Evolutionary conservation across 2,797 vertebrate genomes (phyloP).

Genomic region (Sebastes taczanowskii): DNA sequence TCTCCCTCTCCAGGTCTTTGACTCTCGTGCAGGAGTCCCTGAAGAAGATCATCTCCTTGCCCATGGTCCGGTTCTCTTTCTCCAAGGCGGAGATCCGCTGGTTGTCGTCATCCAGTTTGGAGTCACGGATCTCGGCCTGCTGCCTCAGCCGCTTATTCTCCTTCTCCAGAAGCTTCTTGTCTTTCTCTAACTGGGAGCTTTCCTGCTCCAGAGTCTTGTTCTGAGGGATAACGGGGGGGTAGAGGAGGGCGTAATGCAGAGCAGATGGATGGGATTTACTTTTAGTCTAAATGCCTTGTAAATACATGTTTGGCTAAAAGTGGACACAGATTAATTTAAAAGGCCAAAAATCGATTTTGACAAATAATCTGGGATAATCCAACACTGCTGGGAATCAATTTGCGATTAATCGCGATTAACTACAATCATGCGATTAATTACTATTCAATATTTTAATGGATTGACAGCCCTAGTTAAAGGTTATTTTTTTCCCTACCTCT

Average conservation of each 20-base stretch:
- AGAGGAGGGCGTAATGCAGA: not conserved
- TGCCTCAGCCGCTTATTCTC: constrained; percentile 96
- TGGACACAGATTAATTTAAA: constrained; percentile 9
- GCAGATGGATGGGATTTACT: constrained; percentile 14
- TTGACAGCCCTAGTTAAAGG: no score
- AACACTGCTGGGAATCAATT: not conserved
- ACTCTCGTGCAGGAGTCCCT: constrained; percentile 91
- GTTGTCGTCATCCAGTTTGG: constrained; percentile 92
- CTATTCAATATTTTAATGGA: no score
- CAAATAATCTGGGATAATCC: constrained; percentile 48
- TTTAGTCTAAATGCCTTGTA: constrained; percentile 16
- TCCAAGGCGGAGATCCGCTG: constrained; percentile 90
- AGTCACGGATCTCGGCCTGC: constrained; percentile 96
- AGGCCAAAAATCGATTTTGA: constrained; percentile 8
- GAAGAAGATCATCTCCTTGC: constrained; percentile 91
- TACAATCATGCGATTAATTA: no score
- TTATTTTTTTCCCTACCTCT: constrained; percentile 73
- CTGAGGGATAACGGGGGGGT: constrained; percentile 25
- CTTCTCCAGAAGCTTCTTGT: constrained; percentile 97
- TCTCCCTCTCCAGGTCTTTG: constrained; percentile 94
- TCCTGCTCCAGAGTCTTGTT: constrained; percentile 94
- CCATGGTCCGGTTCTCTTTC: constrained; percentile 93
- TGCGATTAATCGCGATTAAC: no score
- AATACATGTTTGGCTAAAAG: constrained; percentile 31
- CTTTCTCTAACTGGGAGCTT: constrained; percentile 94